Base-by-base conservation (phyloP, 2,797 vertebrate species). In the Geotrypetes seraphini region DNA sequence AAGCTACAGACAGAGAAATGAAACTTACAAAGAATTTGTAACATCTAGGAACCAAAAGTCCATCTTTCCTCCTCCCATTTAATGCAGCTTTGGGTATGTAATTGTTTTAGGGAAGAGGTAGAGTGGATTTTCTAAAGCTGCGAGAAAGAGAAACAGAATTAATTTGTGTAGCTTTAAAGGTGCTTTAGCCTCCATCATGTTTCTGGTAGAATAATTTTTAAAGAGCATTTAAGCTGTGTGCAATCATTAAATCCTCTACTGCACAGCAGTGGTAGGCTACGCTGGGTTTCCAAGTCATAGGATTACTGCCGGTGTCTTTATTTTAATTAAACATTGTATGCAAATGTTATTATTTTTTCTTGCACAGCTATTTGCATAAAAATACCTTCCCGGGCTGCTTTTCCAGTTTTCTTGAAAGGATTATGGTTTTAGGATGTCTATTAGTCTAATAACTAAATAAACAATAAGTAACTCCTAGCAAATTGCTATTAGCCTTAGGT, bases 301-400 rank as follows among this genome's bases (percentile, higher is more conserved):
- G 44, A 64, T 73, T 66, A 55, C 14, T 53, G 14, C 36, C 21
- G 26, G 23, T 54, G 36, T 55, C 28, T 49, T 59, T 24, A 12
- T 50, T 43, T 60, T 64, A 74, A 69, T 73, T 62, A 70, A 66
- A 28, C 19, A 48, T 44, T 57, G 50, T 47, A 58, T 63, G 39
- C 32, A 66, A 66, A 69, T 61, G 69, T 19, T 60, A 12, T 44
- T 62, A 60, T 63, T 39, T 62, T n/a, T 26, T 59, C 39, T 19
- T 12, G 40, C 45, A 19, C 11, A 60, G 12, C 44, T 35, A 62
- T 60, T 66, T 60, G 41, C 47, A 69, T 58, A 47, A 20, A 64
- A 63, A 64, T 57, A 13, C 10, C 61, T 44, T 27, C 16, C 35
- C 16, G 46, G 29, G 52, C 39, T 53, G 26, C 38, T 32, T 51